Evolutionary conservation across 2,113 vertebrate species (phyloP).

Genomic region (Hypanus sabinus): DNA sequence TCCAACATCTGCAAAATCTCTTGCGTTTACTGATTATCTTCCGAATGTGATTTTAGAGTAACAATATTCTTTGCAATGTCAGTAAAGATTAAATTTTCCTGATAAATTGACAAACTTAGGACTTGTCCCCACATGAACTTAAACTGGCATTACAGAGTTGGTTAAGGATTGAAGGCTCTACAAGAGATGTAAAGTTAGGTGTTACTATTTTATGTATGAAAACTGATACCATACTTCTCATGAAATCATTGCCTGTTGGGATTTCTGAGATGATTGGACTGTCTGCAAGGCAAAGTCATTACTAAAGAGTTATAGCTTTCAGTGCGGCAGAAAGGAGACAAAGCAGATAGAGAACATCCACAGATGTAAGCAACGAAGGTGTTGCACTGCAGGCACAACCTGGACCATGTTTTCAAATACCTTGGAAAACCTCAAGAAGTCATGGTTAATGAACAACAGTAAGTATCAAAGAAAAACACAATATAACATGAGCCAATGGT

Average conservation of each 20-base stretch:
- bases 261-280: neutral
- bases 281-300: neutral
- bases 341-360: neutral
- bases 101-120: neutral
- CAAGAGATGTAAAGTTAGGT: neutral
- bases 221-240: neutral
- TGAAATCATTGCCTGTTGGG: neutral
- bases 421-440: neutral
- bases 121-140: neutral
- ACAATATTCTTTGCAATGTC: neutral
- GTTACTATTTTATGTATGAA: neutral
- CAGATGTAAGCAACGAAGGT: neutral
- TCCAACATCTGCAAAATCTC: too few relatives aligned
- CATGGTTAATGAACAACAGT: neutral
- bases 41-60: neutral
- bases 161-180: neutral
- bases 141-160: neutral
- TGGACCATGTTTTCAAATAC: neutral
- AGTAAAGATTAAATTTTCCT: neutral
- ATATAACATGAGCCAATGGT: neutral
- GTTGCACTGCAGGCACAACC: neutral
- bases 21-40: too few relatives aligned
- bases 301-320: neutral
- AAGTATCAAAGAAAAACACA: neutral
- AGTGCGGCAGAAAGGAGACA: neutral